These are phyloP conservation scores for Toxonevra muliebris DNA, from an alignment of 2,888 invertebrate genomes.

Conservation along the genomic window DNA sequence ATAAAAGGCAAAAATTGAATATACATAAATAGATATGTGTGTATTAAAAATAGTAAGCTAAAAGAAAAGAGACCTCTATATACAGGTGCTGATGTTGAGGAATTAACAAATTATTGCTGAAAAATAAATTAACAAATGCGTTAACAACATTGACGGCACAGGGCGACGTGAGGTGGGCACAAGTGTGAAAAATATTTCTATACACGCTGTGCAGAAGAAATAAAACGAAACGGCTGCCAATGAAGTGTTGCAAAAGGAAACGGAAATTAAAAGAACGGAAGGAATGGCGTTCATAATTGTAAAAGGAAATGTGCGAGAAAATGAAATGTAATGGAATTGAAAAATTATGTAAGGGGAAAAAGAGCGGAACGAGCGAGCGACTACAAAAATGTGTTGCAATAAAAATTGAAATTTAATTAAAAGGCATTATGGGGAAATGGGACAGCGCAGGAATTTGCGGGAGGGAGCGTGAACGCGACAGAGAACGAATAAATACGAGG, in stretches of 20 bases:
- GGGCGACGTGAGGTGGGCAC: neutral
- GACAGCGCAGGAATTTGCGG: constrained; percentile 16
- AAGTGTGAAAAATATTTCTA: constrained; percentile 18
- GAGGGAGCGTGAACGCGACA: constrained; percentile 23
- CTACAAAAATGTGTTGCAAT: constrained; percentile 18
- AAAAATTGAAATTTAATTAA: constrained; percentile 36
- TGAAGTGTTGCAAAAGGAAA: constrained; percentile 31
- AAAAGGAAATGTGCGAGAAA: constrained; percentile 32
- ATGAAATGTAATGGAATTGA: neutral
- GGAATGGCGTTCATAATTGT: constrained; percentile 46
- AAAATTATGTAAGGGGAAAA: no score
- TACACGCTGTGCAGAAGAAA: neutral
- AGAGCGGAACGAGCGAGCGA: no score
- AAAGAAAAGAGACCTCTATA: constrained; percentile 13
- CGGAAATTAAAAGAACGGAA: constrained; percentile 42
- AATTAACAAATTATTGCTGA: constrained; percentile 37
- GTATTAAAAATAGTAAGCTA: neutral
- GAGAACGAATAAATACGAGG: no score
- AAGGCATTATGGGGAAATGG: no score
- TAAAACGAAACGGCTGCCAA: neutral
- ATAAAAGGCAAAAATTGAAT: constrained; percentile 26
- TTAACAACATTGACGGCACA: constrained; percentile 19
- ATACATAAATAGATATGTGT: constrained; percentile 1
- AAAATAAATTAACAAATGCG: constrained; percentile 34
- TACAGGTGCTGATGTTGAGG: constrained; percentile 16